A percentile compares a stretch with the other conserved stretches of the same genome.
phyloP scores from a whole-genome alignment of 30 jellyfish, hydroid and myxozoan genomes.

The Sanderia malayensis region DNA sequence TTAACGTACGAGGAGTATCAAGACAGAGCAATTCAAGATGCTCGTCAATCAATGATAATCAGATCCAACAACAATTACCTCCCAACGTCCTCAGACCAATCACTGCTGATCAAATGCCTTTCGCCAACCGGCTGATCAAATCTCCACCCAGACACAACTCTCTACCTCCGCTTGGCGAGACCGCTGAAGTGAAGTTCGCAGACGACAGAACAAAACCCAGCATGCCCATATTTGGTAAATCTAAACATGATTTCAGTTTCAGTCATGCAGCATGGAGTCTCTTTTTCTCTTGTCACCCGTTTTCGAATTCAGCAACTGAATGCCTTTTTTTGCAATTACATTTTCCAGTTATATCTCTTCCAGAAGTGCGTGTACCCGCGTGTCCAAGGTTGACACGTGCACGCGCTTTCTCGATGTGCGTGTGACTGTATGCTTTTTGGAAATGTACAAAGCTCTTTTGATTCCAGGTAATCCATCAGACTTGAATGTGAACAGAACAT shows the following conservation, averaged over 20 bases:
- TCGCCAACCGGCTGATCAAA: conserved; percentile 13
- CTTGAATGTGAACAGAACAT: conserved; percentile 15
- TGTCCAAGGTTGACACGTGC: too few species aligned
- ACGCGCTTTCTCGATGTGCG: too few species aligned
- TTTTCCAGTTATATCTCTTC: too few species aligned
- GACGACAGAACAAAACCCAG: conserved; percentile 48
- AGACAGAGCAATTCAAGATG: conserved; percentile 37
- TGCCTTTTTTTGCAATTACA: neutral
- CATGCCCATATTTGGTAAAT: conserved; percentile 68
- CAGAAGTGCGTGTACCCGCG: too few species aligned
- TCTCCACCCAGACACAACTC: conserved; percentile 47
- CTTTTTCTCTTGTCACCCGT: too few species aligned
- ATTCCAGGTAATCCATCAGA: conserved; percentile 41
- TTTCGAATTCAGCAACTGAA: neutral
- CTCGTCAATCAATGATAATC: conserved; percentile 23
- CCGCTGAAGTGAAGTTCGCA: conserved; percentile 12
- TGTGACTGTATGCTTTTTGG: too few species aligned
- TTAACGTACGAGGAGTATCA: conserved; percentile 73
- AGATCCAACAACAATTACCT: conserved; percentile 16
- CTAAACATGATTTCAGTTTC: too few species aligned
- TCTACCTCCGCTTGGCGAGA: conserved; percentile 45
- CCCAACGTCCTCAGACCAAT: conserved; percentile 52
- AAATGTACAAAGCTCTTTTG: too few species aligned
- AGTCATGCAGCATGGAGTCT: too few species aligned
- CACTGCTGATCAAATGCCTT: conserved; percentile 71